Conservation (phyloP, 2,797 vertebrate genomes). For the Euthynnus affinis region DNA sequence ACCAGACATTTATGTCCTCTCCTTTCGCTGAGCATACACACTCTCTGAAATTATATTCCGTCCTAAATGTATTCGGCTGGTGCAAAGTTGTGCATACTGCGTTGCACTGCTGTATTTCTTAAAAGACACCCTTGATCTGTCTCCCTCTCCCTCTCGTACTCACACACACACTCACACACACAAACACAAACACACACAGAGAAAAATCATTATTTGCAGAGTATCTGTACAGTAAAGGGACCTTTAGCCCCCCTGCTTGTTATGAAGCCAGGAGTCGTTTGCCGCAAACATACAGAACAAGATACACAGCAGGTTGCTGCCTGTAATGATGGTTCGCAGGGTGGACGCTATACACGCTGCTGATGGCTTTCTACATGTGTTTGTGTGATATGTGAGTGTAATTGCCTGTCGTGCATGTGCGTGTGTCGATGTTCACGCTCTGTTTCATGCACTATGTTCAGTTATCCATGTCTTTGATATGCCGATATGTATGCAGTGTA, state of each 20-base stretch:
- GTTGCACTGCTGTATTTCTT: background rate
- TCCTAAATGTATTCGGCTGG: background rate
- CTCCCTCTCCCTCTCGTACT: background rate
- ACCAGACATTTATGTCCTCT: no score
- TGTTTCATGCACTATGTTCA: constrained; percentile 33
- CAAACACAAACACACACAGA: background rate
- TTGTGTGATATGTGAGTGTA: constrained; percentile 25
- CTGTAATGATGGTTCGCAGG: constrained; percentile 52
- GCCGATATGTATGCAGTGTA: constrained; percentile 34
- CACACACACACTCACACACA: background rate
- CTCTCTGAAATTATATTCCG: no score
- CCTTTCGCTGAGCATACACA: no score
- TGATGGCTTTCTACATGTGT: constrained; percentile 23
- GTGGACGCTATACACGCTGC: constrained; percentile 1
- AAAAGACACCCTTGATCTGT: background rate
- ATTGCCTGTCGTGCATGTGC: constrained; percentile 29
- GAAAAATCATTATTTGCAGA: constrained; percentile 36
- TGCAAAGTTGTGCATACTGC: background rate
- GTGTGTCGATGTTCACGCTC: constrained; percentile 24
- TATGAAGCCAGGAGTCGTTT: constrained; percentile 48
- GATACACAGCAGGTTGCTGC: constrained; percentile 57
- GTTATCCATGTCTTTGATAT: constrained; percentile 53
- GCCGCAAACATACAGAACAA: constrained; percentile 18
- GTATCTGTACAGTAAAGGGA: constrained; percentile 37
- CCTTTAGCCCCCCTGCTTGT: constrained; percentile 27